Conservation (phyloP, 2,888 invertebrate genomes). For the Parascotia fuliginaria region DNA sequence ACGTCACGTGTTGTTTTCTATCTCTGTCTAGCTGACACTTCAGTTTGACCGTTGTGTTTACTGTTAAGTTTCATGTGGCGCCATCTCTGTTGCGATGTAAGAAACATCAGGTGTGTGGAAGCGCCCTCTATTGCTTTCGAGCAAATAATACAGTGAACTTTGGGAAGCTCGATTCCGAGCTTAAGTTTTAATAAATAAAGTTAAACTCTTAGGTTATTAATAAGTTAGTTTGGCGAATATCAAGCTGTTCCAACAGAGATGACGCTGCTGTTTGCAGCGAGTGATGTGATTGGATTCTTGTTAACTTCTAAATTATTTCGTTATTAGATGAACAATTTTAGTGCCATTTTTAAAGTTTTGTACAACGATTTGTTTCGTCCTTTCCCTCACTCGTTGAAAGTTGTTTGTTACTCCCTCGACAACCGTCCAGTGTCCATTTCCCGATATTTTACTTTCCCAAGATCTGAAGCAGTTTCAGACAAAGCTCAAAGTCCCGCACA, state of each 20-base stretch:
- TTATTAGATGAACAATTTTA: conserved; percentile 46
- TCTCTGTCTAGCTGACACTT: conserved; percentile 37
- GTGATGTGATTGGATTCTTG: conserved; percentile 25
- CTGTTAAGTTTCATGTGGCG: conserved; percentile 35
- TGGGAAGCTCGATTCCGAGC: not conserved
- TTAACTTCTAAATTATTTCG: conserved; percentile 43
- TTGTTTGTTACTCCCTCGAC: conserved; percentile 48
- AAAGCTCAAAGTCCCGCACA: conserved; percentile 55
- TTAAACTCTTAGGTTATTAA: no score
- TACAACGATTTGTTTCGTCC: conserved; percentile 37
- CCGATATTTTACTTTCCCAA: conserved; percentile 45
- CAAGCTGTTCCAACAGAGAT: conserved; percentile 2
- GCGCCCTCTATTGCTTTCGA: not conserved
- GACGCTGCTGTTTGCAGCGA: conserved; percentile 11
- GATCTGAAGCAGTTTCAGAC: conserved; percentile 55
- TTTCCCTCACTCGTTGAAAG: conserved; percentile 14
- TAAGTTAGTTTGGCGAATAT: not conserved
- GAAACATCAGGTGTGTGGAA: not conserved
- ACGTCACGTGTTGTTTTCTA: conserved; percentile 57
- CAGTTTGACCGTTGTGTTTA: conserved; percentile 39
- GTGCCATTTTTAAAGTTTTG: conserved; percentile 50
- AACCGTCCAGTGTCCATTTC: conserved; percentile 75
- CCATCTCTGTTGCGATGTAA: conserved; percentile 7
- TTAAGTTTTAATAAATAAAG: no score
- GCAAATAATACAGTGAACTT: not conserved